Base-by-base conservation (phyloP, 2,113 vertebrate genomes). In the Xiphophorus couchianus region DNA sequence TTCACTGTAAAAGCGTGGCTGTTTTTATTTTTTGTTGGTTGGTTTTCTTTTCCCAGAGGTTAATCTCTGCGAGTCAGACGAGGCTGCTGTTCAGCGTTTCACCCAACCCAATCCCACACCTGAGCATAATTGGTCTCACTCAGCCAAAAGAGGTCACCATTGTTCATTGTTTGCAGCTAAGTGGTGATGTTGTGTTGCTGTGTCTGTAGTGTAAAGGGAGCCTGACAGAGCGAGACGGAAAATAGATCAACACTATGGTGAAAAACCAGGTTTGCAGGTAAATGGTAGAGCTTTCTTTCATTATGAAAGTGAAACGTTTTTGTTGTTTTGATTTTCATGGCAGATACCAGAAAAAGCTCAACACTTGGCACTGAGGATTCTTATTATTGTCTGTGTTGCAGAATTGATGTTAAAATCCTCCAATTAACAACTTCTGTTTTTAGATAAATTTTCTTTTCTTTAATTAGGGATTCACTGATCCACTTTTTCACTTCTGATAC, bases 81-180 rank as follows among this genome's bases (percentile, higher is more conserved):
- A 69, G 69, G 77, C 65, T 62, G 66, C 64, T 69, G 69, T 39
- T 84, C 48, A 60, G 71, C 31, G 31, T 78, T 74, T 72, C 35
- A 39, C 31, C 31, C 66, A 51, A 74, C 37, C 74, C 42, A 76
- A 11, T 44, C 67, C 61, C 62, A 77, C 80, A 81, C 80, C 84
- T 86, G 80, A 86, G 66, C 63, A 70, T 68, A 80, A 77, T 84
- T 77, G 71, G 69, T 81, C 60, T 77, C 72, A 51, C 65, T 62
- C 75, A 81, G 78, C 86, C 67, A n/a, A 85, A 78, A 87, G 80
- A 76, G 80, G 89, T 87, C 87, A 81, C 60, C 73, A 84, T 86
- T 85, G 82, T 91, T 66, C 67, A 78, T 80, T 82, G 84, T 89
- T 58, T 85, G 68, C 15, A 4, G 66, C 54, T 73, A 64, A 83